A percentile compares a stretch with the other conserved stretches of the same genome.
phyloP scores from a whole-genome alignment of 2,888 invertebrate genomes.

The Protodeltote pygarga region DNA sequence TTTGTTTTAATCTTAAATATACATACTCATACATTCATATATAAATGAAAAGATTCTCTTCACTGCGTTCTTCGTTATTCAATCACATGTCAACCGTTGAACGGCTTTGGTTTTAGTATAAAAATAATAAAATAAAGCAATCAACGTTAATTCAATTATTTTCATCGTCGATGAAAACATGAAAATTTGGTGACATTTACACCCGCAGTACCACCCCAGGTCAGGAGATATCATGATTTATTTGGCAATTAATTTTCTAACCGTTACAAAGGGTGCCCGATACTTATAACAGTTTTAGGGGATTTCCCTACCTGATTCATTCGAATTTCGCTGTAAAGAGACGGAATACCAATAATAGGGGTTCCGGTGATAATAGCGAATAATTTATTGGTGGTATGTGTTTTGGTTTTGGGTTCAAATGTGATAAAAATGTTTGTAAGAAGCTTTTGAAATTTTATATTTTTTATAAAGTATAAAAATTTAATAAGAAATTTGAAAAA shows the following conservation, averaged over 20 bases:
- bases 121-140: too few relatives aligned
- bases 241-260: conserved; percentile 49
- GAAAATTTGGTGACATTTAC: conserved; percentile 21
- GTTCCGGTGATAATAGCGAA: conserved; percentile 5
- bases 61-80: too few relatives aligned
- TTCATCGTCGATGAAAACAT: not conserved
- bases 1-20: too few relatives aligned
- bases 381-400: conserved; percentile 23
- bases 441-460: too few relatives aligned
- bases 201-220: conserved; percentile 23
- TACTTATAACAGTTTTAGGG: conserved; percentile 51
- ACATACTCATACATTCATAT: too few relatives aligned
- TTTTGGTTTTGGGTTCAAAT: not conserved
- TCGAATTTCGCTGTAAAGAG: conserved; percentile 45
- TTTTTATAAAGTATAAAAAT: too few relatives aligned
- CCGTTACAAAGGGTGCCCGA: conserved; percentile 46
- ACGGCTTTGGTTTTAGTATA: too few relatives aligned
- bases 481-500: too few relatives aligned
- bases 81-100: too few relatives aligned
- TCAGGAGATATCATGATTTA: conserved; percentile 50
- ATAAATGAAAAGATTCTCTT: too few relatives aligned
- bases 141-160: not conserved
- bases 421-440: too few relatives aligned
- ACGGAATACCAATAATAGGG: conserved; percentile 30
- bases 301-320: conserved; percentile 41